Percentiles rank a stretch among this genome's conserved stretches.
Conservation (phyloP, 2,113 vertebrate species). For the Hystrix brachyura region DNA sequence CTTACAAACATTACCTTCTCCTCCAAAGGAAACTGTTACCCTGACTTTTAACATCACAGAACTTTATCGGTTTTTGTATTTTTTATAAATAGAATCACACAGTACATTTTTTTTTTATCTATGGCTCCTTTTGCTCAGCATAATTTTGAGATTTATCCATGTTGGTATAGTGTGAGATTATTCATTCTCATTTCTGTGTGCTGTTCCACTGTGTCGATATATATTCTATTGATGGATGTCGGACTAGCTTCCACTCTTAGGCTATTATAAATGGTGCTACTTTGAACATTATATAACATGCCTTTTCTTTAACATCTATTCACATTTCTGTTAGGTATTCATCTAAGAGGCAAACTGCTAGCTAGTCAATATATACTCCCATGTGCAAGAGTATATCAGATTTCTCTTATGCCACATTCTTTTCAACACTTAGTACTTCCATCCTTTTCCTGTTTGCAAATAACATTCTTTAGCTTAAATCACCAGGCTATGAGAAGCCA, state of each 20-base stretch:
- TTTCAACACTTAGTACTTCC: neutral
- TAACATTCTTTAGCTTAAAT: neutral
- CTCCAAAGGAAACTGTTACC: neutral
- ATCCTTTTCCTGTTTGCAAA: neutral
- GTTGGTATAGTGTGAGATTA: neutral
- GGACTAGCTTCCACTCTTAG: neutral
- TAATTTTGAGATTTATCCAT: neutral
- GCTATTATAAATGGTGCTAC: neutral
- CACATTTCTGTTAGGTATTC: neutral
- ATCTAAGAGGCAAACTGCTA: neutral
- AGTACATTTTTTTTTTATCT: neutral
- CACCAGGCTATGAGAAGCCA: neutral
- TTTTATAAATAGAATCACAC: neutral
- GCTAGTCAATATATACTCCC: neutral
- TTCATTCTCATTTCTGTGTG: neutral
- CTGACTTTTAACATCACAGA: neutral
- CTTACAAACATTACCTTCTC: neutral
- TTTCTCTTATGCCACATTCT: neutral
- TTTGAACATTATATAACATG: neutral
- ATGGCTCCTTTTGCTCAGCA: neutral
- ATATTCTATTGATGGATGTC: neutral
- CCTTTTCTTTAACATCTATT: neutral
- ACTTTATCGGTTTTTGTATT: neutral
- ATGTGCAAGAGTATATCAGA: neutral
- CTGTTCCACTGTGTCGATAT: neutral